phyloP scores from a whole-genome alignment of 2,888 invertebrate genomes.

The Lottia gigantea region DNA sequence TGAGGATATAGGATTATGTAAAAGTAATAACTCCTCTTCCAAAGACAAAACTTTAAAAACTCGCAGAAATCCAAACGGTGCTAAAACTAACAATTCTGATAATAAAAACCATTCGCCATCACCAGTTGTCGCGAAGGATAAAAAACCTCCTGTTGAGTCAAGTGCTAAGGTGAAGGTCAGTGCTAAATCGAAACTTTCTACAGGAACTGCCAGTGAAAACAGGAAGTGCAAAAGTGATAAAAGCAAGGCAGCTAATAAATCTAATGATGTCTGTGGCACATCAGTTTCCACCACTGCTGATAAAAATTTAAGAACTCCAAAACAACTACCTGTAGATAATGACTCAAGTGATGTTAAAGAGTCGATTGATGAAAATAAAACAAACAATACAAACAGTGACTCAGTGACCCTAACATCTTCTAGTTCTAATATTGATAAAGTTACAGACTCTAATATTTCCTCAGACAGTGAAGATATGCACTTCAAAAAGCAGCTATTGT shows the following conservation, averaged over 20 bases:
- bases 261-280: neutral
- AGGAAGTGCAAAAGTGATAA: conserved; percentile 23
- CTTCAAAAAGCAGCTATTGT: conserved; percentile 62
- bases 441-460: neutral
- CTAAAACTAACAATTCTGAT: conserved; percentile 13
- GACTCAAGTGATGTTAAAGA: neutral
- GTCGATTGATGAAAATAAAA: neutral
- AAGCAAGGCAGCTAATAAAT: neutral
- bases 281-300: neutral
- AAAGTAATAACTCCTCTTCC: neutral
- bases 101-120: conserved; percentile 12
- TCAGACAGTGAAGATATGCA: conserved; percentile 56
- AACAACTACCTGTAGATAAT: neutral
- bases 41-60: conserved; percentile 16
- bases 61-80: conserved; percentile 14
- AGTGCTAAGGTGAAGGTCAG: conserved; percentile 20
- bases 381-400: neutral
- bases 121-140: conserved; percentile 15
- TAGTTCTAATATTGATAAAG: neutral
- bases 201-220: conserved; percentile 10
- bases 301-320: neutral
- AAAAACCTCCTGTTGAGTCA: conserved; percentile 16
- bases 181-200: conserved; percentile 16
- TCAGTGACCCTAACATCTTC: neutral
- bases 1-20: conserved; percentile 5